These are phyloP conservation scores for Numenius phaeopus DNA, from an alignment of 2,797 vertebrate genomes.

Conservation along the genomic window DNA sequence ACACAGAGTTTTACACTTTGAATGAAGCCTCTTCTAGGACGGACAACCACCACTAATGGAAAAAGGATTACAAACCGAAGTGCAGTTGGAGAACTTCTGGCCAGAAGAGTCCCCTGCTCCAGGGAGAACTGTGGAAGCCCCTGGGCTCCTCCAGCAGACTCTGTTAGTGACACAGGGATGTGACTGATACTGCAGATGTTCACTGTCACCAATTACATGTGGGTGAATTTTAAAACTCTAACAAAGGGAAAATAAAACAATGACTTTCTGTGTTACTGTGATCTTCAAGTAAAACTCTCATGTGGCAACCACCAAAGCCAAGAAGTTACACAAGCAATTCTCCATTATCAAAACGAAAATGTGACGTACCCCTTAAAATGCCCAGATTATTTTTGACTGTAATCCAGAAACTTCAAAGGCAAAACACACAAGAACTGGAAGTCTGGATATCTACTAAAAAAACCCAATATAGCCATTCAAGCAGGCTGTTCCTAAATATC, in stretches of 20 bases:
- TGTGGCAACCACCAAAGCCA: background rate
- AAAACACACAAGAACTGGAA: constrained; percentile 51
- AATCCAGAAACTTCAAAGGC: constrained; percentile 65
- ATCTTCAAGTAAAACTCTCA: constrained; percentile 50
- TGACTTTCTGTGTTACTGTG: background rate
- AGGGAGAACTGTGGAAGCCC: background rate
- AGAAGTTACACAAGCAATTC: constrained; percentile 34
- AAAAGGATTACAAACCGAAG: background rate
- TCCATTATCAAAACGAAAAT: constrained; percentile 47
- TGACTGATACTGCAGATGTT: background rate
- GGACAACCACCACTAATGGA: background rate
- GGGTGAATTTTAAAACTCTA: background rate
- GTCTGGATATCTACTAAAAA: constrained; percentile 39
- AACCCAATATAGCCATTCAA: background rate
- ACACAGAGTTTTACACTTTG: background rate
- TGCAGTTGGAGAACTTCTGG: background rate
- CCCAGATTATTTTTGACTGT: constrained; percentile 41
- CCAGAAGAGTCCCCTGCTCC: background rate
- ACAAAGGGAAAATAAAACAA: constrained; percentile 36
- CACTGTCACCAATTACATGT: background rate
- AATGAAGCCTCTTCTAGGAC: background rate
- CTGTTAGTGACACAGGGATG: background rate
- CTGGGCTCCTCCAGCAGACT: background rate
- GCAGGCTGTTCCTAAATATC: background rate
- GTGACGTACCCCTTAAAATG: background rate